Base-by-base conservation (phyloP, 2,797 vertebrate genomes). In the Orientallactaga sibirica region DNA sequence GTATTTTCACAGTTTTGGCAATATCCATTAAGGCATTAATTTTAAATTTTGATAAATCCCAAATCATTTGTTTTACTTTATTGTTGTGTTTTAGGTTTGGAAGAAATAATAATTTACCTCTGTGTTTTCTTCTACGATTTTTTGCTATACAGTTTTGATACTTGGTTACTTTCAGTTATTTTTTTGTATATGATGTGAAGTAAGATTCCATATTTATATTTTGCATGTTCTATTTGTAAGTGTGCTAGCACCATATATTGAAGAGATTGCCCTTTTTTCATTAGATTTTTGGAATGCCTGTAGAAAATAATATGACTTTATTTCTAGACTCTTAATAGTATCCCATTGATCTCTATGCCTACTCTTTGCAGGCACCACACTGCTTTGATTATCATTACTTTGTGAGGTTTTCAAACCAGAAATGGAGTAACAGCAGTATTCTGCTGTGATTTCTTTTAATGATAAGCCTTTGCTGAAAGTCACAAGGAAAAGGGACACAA, bases 21-120 rank as follows among this genome's bases (percentile, higher is more conserved):
- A 80, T 91, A 27, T 70, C 12, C 3, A 73, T 88, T 24, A 9
- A 8, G 76, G 62, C 7, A 61, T 33, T 81, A 61, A 55, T 88
- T 90, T 88, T 67, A 77, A 33, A 58, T 92, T 85, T 92, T 83
- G 66, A 73, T 77, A 2, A 93, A 79, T 10, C 75, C 20, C n/a
- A 90, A 64, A 58, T 96, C 48, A 64, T 27, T 58, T 90, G n/a
- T 68, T 95, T 88, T 33, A 62, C 88, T 66, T 43, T 12, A 58
- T 80, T 86, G 55, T 24, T 76, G 61, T 52, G 61, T 73, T 55
- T 29, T 22, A 83, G 58, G 48, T 48, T 48, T 48, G 7, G 8
- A 48, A 48, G 8, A 8, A 48, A 48, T 48, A 48, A 48, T 0
- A 10, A 48, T 48, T 48, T 48, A 48, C 48, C 48, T 48, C 48